Evolutionary conservation across 1,140 invertebrate species (phyloP).

Genomic region (Oncopodura yosiiana): DNA sequence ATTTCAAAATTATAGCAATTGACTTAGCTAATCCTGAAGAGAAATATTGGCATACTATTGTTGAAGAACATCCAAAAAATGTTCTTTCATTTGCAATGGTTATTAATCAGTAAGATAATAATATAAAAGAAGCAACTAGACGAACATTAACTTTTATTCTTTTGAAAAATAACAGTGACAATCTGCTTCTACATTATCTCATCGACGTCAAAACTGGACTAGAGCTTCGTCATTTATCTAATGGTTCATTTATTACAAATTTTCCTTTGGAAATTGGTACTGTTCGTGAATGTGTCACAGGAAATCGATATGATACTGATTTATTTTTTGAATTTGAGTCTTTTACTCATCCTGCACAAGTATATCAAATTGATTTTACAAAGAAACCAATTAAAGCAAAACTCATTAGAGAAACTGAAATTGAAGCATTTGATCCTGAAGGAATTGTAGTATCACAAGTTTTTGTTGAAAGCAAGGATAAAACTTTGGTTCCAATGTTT

Average conservation of each 20-base stretch:
- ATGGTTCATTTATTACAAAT: conserved; percentile 57
- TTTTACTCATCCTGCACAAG: conserved; percentile 79
- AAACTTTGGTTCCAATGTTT: conserved; percentile 94
- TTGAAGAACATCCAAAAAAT: conserved; percentile 69
- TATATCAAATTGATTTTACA: conserved; percentile 75
- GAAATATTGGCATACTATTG: too few relatives aligned
- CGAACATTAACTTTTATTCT: neutral
- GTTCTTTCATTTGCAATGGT: conserved; percentile 77
- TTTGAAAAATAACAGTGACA: conserved; percentile 5
- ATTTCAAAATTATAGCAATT: neutral
- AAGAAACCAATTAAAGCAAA: conserved; percentile 52
- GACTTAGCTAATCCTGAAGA: too few relatives aligned
- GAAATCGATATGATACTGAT: conserved; percentile 71
- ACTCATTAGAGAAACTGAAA: conserved; percentile 69
- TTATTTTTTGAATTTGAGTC: conserved; percentile 90
- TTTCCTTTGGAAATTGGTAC: conserved; percentile 78
- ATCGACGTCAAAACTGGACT: conserved; percentile 41
- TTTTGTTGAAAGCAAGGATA: conserved; percentile 90
- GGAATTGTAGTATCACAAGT: conserved; percentile 78
- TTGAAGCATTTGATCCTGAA: conserved; percentile 68
- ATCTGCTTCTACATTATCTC: conserved; percentile 13
- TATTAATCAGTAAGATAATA: conserved; percentile 50
- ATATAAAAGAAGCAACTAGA: neutral
- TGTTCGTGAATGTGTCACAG: conserved; percentile 62
- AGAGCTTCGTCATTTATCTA: conserved; percentile 64